These are phyloP conservation scores for Drosophila rufa DNA, from an alignment of 1,140 invertebrate genomes.

Conservation along the genomic window DNA sequence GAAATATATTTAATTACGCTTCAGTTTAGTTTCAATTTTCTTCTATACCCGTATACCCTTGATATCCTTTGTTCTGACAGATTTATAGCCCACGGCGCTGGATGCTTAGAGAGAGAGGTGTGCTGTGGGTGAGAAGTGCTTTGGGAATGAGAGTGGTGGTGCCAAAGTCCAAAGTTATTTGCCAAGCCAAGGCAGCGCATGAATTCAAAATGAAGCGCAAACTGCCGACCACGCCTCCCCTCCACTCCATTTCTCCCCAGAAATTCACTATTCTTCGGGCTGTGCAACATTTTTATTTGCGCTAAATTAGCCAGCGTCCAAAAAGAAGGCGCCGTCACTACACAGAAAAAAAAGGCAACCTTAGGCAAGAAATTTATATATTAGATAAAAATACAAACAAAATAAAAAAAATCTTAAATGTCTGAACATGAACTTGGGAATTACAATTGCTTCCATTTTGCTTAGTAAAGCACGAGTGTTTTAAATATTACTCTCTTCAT, in stretches of 20 bases:
- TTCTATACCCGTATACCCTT: slow-evolving; percentile 3
- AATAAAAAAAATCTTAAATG: background rate
- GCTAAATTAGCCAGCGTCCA: slow-evolving; percentile 61
- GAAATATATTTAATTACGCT: background rate
- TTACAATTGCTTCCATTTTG: background rate
- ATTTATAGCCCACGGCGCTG: slow-evolving; percentile 19
- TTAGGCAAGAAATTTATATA: too few relatives aligned
- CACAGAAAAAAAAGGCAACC: background rate
- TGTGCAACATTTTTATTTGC: slow-evolving; percentile 76
- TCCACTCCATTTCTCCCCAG: slow-evolving; percentile 1
- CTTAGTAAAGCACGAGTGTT: too few relatives aligned
- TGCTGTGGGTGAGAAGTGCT: background rate
- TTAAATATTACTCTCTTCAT: too few relatives aligned
- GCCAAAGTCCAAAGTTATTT: slow-evolving; percentile 55
- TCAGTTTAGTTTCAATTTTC: too few relatives aligned
- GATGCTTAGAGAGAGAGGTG: slow-evolving; percentile 6
- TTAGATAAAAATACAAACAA: too few relatives aligned
- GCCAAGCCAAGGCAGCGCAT: slow-evolving; percentile 66
- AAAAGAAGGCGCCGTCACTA: background rate
- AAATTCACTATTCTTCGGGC: slow-evolving; percentile 34
- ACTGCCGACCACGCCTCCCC: slow-evolving; percentile 46
- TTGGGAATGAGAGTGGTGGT: slow-evolving; percentile 1
- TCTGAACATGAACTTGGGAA: background rate
- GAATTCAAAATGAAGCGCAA: slow-evolving; percentile 78
- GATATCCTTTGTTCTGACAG: slow-evolving; percentile 13